A percentile compares a stretch with the other conserved stretches of the same genome.
Evolutionary conservation across 2,113 vertebrate genomes (phyloP).

Genomic region (Pandion haliaetus): DNA sequence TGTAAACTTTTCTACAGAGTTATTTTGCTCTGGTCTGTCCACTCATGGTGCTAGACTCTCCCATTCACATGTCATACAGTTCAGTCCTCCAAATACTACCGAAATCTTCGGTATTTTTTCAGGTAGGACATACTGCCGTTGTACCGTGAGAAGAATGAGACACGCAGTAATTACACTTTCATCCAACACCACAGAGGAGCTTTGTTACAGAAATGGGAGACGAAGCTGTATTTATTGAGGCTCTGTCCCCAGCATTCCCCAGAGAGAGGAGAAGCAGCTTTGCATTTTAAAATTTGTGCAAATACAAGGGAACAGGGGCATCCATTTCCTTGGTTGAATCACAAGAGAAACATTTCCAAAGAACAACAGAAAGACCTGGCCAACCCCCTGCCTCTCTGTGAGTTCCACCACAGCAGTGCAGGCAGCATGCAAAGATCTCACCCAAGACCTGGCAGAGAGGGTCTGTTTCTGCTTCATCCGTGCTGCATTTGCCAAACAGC

Average conservation of each 20-base stretch:
- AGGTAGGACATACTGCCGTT: not conserved
- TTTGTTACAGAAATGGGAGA: not conserved
- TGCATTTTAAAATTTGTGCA: not conserved
- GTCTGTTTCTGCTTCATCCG: not conserved
- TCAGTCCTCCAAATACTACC: not conserved
- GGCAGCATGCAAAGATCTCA: not conserved
- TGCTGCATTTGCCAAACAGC: not conserved
- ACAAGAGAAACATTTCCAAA: not conserved
- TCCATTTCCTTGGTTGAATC: not conserved
- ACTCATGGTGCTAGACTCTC: not conserved
- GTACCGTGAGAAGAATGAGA: not conserved
- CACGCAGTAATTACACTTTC: not conserved
- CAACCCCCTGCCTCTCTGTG: not conserved
- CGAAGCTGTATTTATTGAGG: not conserved
- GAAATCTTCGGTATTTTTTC: not conserved
- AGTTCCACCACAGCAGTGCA: not conserved
- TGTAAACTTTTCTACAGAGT: not conserved
- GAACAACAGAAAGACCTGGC: not conserved
- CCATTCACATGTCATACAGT: too few relatives aligned
- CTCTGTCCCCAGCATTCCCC: not conserved
- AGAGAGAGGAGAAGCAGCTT: not conserved
- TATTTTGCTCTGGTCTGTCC: not conserved
- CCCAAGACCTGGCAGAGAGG: not conserved
- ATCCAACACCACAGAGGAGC: not conserved
- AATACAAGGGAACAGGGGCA: not conserved